Evolutionary conservation across 2,888 invertebrate genomes (phyloP).

Genomic region (Stramonita haemastoma): DNA sequence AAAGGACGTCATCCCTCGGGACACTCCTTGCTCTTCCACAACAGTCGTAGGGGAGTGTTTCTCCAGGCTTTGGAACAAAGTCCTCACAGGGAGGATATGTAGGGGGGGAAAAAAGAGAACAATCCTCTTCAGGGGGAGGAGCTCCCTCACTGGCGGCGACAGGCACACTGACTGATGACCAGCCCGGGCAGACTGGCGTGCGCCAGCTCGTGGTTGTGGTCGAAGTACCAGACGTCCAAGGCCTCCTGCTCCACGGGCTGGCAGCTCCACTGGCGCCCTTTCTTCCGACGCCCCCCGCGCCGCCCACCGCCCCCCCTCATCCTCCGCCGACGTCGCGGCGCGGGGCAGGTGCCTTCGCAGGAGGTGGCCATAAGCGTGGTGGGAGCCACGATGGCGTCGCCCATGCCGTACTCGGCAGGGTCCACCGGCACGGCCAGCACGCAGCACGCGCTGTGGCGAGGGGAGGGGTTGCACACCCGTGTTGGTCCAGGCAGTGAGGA

Average conservation of each 20-base stretch:
- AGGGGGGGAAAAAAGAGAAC: too few relatives aligned
- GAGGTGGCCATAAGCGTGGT: slow-evolving; percentile 32
- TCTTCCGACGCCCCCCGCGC: slow-evolving; percentile 13
- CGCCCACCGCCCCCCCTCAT: background rate
- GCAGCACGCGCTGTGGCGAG: slow-evolving; percentile 21
- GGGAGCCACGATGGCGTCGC: slow-evolving; percentile 41
- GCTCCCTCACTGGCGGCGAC: slow-evolving; percentile 20
- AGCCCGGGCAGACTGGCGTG: slow-evolving; percentile 36
- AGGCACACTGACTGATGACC: slow-evolving; percentile 36
- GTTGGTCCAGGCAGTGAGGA: background rate
- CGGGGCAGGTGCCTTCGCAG: slow-evolving; percentile 39
- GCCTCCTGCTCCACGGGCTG: slow-evolving; percentile 28
- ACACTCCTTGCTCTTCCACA: too few relatives aligned
- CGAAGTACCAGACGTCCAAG: slow-evolving; percentile 41
- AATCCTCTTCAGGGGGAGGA: too few relatives aligned
- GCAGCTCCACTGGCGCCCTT: slow-evolving; percentile 3
- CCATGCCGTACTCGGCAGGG: slow-evolving; percentile 38
- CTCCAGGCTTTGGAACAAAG: too few relatives aligned
- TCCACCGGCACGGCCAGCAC: slow-evolving; percentile 38
- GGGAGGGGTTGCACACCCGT: slow-evolving; percentile 18
- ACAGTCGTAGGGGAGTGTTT: too few relatives aligned
- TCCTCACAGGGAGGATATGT: too few relatives aligned
- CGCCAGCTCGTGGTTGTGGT: slow-evolving; percentile 37
- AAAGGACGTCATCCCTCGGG: too few relatives aligned
- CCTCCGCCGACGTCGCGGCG: background rate